These are phyloP conservation scores for Congeria kusceri DNA, from an alignment of 2,888 invertebrate species.

Conservation along the genomic window DNA sequence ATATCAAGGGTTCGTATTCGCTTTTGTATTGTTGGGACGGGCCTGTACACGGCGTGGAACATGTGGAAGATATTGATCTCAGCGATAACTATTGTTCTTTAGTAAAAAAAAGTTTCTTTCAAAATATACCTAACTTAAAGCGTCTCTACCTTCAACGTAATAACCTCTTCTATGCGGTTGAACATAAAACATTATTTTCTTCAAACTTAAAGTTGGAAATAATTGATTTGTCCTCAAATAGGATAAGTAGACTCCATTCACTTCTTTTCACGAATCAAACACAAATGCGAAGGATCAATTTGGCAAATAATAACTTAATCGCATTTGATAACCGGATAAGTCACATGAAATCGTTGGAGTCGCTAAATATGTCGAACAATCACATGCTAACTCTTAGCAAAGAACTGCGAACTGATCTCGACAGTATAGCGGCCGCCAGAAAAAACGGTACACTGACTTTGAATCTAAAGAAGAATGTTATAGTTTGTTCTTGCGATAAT, in stretches of 20 bases:
- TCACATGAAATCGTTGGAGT: conserved; percentile 22
- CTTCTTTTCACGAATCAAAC: conserved; percentile 17
- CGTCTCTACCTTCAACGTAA: conserved; percentile 13
- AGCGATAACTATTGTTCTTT: conserved; percentile 21
- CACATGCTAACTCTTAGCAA: conserved; percentile 6
- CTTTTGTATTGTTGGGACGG: conserved; percentile 46
- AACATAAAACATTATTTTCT: conserved; percentile 9
- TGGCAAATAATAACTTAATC: conserved; percentile 10
- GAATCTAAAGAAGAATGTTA: conserved; percentile 10
- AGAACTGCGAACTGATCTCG: not conserved
- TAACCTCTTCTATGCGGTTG: conserved; percentile 8
- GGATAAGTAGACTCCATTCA: conserved; percentile 17
- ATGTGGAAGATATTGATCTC: conserved; percentile 32
- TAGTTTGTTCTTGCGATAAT: conserved; percentile 28
- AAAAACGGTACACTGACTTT: not conserved
- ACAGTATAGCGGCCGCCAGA: not conserved
- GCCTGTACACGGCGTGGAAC: conserved; percentile 23
- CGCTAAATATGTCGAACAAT: conserved; percentile 28
- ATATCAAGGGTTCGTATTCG: conserved; percentile 24
- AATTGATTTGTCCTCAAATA: conserved; percentile 23
- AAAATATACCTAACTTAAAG: conserved; percentile 9
- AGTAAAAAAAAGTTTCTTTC: not conserved
- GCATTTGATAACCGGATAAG: conserved; percentile 21
- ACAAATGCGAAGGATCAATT: conserved; percentile 1
- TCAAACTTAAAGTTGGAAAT: conserved; percentile 14